Base-by-base conservation (phyloP, 2,113 vertebrate species). In the Pelobates fuscus region DNA sequence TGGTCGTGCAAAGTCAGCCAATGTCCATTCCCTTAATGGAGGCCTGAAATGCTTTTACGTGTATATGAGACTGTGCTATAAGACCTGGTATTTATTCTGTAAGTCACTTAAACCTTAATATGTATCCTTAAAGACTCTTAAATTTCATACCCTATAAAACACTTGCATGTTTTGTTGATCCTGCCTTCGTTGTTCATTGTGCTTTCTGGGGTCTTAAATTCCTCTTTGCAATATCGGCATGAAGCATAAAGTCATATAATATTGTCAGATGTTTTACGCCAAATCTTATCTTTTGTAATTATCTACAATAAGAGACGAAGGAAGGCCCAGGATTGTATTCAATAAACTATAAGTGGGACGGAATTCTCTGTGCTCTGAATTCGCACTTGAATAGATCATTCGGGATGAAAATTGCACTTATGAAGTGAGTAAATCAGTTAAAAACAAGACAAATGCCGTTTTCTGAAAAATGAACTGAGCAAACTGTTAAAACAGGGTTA, bases 81-180 rank as follows among this genome's bases (percentile, higher is more conserved):
- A 46, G 72, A 62, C 59, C 70, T 46, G 59, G 14, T 67, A 75
- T 75, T 67, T 75, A 67, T 44, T 67, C 49, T 59, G 37, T 30
- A 55, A 65, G 61, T 66, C 49, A 57, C 52, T 66, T 24, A 32
- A 75, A 67, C 24, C 52, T 23, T 57, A 65, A 59, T 75, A 63
- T 66, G 37, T 67, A 67, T 60, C 54, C 25, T 41, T 66, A 24
- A 58, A 14, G 61, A 44, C 24, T 59, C 63, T 59, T 67, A 46
- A 27, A 67, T 41, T 67, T 74, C 71, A 74, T 21, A 26, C 49
- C 26, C 24, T 24, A 3, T 64, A 10, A 17, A 23, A 18, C 58
- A 27, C 10, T 27, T 17, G 15, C 26, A 5, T 61, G 58, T 61
- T 61, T 26, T 27, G 12, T 29, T 29, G 58, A 26, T 66, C 49